Conservation (phyloP, 2,888 invertebrate genomes). For the Eueremaeus valkanovi region DNA sequence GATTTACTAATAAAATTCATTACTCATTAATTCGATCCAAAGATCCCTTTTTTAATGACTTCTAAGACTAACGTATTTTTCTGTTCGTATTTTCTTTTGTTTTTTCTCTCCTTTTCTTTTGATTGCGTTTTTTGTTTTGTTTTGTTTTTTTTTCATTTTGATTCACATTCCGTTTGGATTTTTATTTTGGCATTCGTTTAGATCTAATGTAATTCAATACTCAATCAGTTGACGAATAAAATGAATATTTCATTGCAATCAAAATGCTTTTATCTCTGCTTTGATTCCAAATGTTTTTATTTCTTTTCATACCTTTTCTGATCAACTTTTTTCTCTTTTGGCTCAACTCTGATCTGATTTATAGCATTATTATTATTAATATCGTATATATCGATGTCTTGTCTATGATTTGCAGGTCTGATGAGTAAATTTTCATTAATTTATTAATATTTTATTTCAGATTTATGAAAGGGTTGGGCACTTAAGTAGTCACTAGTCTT, state of each 20-base stretch:
- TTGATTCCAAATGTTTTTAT: no score
- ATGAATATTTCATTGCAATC: background rate
- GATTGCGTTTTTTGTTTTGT: background rate
- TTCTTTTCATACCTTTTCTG: background rate
- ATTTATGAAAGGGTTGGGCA: background rate
- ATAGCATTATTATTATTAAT: no score
- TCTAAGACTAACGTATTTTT: no score
- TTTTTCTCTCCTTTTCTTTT: background rate
- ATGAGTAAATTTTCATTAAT: background rate
- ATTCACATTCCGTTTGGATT: background rate
- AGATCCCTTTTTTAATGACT: background rate
- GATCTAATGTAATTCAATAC: background rate
- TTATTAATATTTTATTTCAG: background rate
- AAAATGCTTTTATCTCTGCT: background rate
- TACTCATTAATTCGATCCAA: slow-evolving; percentile 10
- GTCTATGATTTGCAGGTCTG: no score
- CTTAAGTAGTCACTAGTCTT: background rate
- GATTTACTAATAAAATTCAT: background rate
- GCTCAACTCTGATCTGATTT: no score
- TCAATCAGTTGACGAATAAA: background rate
- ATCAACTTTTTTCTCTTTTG: background rate
- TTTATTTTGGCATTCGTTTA: background rate
- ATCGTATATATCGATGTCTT: no score
- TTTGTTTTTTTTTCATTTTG: background rate
- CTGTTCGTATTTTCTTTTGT: no score